Conservation (phyloP, 2,888 invertebrate genomes). For the Cartodere bifasciata region DNA sequence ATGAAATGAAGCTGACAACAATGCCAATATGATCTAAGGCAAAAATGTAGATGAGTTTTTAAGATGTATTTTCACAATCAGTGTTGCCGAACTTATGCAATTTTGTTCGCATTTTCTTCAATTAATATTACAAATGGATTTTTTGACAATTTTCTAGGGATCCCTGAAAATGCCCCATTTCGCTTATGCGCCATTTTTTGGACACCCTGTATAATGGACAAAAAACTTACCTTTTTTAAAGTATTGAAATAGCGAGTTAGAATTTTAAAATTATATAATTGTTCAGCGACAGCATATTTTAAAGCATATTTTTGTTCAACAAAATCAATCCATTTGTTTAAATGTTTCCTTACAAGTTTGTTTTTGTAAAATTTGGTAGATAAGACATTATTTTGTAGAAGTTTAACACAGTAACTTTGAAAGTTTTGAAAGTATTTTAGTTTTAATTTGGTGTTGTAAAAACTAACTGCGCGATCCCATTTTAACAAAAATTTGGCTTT, state of each 20-base stretch:
- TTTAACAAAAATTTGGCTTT: constrained; percentile 34
- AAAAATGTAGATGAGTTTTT: too few species aligned
- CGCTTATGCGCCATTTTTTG: too few species aligned
- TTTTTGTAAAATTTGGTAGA: constrained; percentile 22
- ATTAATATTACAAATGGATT: too few species aligned
- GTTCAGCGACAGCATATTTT: constrained; percentile 43
- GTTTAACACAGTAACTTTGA: constrained; percentile 28
- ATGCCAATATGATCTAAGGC: too few species aligned
- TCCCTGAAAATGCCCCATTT: too few species aligned
- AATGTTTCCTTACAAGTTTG: constrained; percentile 19
- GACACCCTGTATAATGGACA: too few species aligned
- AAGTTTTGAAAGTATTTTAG: constrained; percentile 29
- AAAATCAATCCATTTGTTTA: constrained; percentile 18
- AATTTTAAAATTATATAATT: constrained; percentile 39
- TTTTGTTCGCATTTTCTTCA: too few species aligned
- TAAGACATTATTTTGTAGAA: constrained; percentile 27
- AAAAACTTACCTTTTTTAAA: constrained; percentile 38
- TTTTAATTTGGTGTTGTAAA: constrained; percentile 31
- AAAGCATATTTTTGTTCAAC: constrained; percentile 25
- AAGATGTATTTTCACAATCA: too few species aligned
- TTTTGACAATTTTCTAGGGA: too few species aligned
- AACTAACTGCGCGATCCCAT: constrained; percentile 33
- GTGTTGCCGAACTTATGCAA: too few species aligned
- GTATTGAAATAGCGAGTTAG: constrained; percentile 35
- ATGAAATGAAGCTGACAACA: too few species aligned